Evolutionary conservation across 1,140 invertebrate genomes (phyloP).

Genomic region (Arion vulgaris): DNA sequence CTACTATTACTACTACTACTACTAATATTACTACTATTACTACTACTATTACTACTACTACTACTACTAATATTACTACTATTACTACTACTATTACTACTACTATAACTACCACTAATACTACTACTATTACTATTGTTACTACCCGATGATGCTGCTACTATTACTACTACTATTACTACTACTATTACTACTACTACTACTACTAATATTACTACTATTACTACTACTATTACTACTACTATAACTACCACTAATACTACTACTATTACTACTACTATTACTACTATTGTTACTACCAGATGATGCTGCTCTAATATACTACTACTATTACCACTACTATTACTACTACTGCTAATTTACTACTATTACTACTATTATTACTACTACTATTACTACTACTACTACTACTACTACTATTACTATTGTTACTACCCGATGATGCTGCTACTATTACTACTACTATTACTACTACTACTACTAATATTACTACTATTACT

Average conservation of each 20-base stretch:
- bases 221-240: no score
- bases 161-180: constrained; percentile 1
- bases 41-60: not conserved
- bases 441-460: not conserved
- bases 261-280: not conserved
- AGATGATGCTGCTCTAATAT: not conserved
- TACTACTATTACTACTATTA: not conserved
- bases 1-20: no score
- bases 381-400: not conserved
- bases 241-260: not conserved
- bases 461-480: not conserved
- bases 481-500: constrained; percentile 3
- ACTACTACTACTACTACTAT: not conserved
- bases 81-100: not conserved
- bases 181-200: constrained; percentile 4
- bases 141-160: not conserved
- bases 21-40: not conserved
- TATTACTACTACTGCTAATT: constrained; percentile 2
- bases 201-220: not conserved
- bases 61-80: not conserved
- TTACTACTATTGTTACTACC: not conserved
- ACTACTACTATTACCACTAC: not conserved
- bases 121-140: not conserved
- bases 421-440: not conserved
- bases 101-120: not conserved